Conservation (phyloP, 1,140 invertebrate species). For the Drosophila obscura region DNA sequence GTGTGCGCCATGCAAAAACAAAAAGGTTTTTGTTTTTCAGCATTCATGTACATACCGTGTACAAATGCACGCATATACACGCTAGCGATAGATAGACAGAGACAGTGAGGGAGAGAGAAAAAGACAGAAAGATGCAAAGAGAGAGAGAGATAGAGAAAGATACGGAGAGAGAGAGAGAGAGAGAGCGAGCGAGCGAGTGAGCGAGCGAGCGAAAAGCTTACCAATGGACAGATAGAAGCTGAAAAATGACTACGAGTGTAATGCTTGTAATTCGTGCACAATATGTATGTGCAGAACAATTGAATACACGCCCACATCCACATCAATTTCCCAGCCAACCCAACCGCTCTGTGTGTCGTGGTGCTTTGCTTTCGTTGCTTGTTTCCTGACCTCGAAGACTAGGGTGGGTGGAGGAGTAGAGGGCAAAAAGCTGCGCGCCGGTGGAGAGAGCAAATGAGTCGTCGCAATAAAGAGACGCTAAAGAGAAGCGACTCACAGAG, state of each 20-base stretch:
- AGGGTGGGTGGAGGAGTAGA: slow-evolving; percentile 21
- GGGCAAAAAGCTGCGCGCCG: slow-evolving; percentile 1
- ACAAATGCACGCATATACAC: background rate
- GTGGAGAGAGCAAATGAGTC: background rate
- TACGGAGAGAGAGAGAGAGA: background rate
- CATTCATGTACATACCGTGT: slow-evolving; percentile 14
- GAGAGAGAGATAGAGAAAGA: slow-evolving; percentile 2
- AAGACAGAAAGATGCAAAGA: slow-evolving; percentile 3
- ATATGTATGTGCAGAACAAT: slow-evolving; percentile 61
- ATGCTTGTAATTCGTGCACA: slow-evolving; percentile 59
- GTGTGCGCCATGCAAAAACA: slow-evolving; percentile 35
- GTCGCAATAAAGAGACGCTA: slow-evolving; percentile 14
- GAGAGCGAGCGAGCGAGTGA: slow-evolving; percentile 7
- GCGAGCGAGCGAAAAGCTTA: slow-evolving; percentile 16
- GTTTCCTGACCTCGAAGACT: slow-evolving; percentile 18
- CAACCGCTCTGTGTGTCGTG: slow-evolving; percentile 13
- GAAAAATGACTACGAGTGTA: too few relatives aligned
- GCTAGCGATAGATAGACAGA: slow-evolving; percentile 14
- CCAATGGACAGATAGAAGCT: too few relatives aligned
- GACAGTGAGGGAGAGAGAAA: slow-evolving; percentile 4
- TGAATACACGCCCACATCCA: slow-evolving; percentile 67
- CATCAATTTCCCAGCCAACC: slow-evolving; percentile 45
- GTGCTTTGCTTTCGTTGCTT: slow-evolving; percentile 7
- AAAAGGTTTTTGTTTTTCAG: slow-evolving; percentile 47
- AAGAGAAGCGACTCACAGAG: slow-evolving; percentile 13